Evolutionary conservation across 2,797 vertebrate genomes (phyloP), one percentile per base, ranked within the genome.

Genomic region (Sebastolobus alascanus): DNA sequence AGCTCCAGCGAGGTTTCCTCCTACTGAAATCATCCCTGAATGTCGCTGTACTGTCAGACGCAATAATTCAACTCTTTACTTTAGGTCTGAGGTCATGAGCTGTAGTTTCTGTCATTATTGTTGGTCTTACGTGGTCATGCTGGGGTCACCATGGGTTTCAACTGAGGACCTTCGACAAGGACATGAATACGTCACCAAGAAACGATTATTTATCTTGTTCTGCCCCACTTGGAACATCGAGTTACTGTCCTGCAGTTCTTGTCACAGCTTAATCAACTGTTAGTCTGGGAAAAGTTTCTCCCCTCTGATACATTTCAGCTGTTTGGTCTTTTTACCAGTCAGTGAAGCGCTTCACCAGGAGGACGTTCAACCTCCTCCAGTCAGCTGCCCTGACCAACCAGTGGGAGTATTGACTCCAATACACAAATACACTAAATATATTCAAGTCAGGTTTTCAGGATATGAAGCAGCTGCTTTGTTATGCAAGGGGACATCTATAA

Each of bases 1-100:
- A 79, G 80, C 82, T 81, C 79, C 73, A 1, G 67, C 6, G 25
- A 74, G 60, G 60, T 52, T 58, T 68, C 56, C 6, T 37, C 38
- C 68, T 1, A 3, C 3, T 38, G n/a, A 75, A 84, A 20, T 78
- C 72, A 4, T 50, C 66, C 60, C 8, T 11, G 54, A 25, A 25
- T n/a, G 69, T 54, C 63, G 2, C 54, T 8, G 35, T 2, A 5
- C 33, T 68, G 84, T 80, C 68, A 55, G 37, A n/a, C 65, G 40
- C 59, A 65, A 50, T 50, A 33, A 50, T 33, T n/a, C 11, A 67
- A n/a, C 61, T 33, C 3, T n/a, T 13, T 50, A 67, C 40, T 1
- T 27, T 50, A 50, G 10, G 27, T 66, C 14, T 43, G 40, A 43
- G 40, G 14, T 43, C 22, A 37, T 14, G 22, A 64, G 37, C 7